Evolutionary conservation across 2,113 vertebrate species (phyloP).

Genomic region (Chaenogobius annularis): DNA sequence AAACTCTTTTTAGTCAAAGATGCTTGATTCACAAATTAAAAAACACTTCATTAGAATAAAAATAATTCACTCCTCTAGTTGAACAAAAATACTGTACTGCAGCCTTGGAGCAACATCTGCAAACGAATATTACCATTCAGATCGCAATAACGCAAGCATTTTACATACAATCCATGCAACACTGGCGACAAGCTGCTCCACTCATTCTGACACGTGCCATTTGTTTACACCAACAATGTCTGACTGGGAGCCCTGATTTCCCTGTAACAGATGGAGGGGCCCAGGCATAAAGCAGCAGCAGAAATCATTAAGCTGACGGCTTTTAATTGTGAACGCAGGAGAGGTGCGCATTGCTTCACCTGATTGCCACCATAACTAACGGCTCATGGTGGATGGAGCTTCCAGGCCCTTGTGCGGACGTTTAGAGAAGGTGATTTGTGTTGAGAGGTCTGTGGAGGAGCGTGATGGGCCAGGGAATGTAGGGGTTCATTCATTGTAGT

Average conservation of each 20-base stretch:
- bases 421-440: constrained; percentile 64
- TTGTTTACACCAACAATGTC: constrained; percentile 62
- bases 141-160: constrained; percentile 14
- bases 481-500: constrained; percentile 23
- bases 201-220: constrained; percentile 30
- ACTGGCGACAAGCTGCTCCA: constrained; percentile 33
- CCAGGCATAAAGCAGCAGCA: constrained; percentile 63
- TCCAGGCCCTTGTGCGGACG: constrained; percentile 46
- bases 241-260: constrained; percentile 56
- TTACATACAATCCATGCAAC: constrained; percentile 20
- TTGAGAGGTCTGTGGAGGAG: constrained; percentile 29
- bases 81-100: background rate
- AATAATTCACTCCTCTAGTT: background rate
- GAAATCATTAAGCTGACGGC: constrained; percentile 69
- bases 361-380: constrained; percentile 66
- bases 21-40: background rate
- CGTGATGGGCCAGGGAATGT: constrained; percentile 24
- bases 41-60: background rate
- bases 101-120: too few species aligned
- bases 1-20: background rate
- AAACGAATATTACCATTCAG: background rate
- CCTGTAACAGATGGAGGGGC: constrained; percentile 69
- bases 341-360: constrained; percentile 55
- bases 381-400: constrained; percentile 45
- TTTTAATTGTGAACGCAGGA: constrained; percentile 64